phyloP scores from a whole-genome alignment of 2,113 vertebrate species.

The Isichthys henryi region DNA sequence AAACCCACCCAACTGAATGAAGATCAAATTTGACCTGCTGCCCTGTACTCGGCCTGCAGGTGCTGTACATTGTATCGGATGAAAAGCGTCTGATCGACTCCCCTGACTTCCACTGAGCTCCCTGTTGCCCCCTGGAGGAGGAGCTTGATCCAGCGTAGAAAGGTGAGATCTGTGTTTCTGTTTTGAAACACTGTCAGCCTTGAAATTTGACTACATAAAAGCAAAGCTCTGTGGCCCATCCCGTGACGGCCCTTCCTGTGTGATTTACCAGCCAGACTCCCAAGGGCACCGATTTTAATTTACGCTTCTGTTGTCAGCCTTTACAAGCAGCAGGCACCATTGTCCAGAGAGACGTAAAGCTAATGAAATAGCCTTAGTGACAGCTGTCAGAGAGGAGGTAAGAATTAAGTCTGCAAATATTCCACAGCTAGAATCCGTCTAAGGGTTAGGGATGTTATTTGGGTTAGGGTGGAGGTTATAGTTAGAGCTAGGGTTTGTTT shows the following conservation, averaged over 20 bases:
- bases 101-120: conserved; percentile 69
- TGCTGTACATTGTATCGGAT: conserved; percentile 70
- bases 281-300: not conserved
- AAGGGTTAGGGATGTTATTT: not conserved
- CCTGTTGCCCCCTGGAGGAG: conserved; percentile 63
- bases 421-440: not conserved
- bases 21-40: conserved; percentile 23
- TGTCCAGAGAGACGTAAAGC: not conserved
- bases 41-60: conserved; percentile 64
- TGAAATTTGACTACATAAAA: not conserved
- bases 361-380: not conserved
- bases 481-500: not conserved
- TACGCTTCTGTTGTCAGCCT: not conserved
- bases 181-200: not conserved
- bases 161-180: conserved; percentile 63
- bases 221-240: not conserved
- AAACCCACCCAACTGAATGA: not conserved
- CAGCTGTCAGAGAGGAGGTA: not conserved
- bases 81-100: conserved; percentile 75
- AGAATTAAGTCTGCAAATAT: not conserved
- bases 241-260: not conserved
- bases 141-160: conserved; percentile 51
- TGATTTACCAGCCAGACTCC: not conserved
- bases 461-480: not conserved
- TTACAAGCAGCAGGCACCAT: not conserved